A percentile compares a stretch with the other conserved stretches of the same genome.
Conservation (phyloP, 2,888 invertebrate species). For the Xestoiulus laeticollis region DNA sequence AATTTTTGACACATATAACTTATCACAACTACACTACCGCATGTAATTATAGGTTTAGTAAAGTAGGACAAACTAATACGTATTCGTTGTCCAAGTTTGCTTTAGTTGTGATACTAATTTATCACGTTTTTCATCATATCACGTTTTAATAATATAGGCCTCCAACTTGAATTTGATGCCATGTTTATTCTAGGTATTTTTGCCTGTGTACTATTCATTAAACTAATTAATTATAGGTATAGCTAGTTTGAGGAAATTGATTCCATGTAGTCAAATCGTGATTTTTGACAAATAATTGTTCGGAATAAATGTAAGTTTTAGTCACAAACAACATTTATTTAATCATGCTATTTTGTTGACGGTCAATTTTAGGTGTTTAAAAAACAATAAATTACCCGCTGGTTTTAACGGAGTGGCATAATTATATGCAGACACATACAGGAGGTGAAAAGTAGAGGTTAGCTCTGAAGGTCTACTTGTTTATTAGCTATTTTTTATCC, state of each 20-base stretch:
- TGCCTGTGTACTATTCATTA: not conserved
- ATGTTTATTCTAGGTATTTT: not conserved
- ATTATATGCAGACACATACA: not conserved
- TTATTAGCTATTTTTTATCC: not conserved
- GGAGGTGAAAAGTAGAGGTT: not conserved
- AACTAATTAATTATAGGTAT: not conserved
- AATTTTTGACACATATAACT: not conserved
- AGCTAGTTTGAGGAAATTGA: not conserved
- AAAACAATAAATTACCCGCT: constrained; percentile 6
- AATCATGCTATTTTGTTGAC: not conserved
- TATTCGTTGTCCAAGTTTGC: not conserved
- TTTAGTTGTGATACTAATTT: not conserved
- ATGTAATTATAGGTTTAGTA: not conserved
- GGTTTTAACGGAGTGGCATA: not conserved
- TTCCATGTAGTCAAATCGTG: not conserved
- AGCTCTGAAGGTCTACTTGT: not conserved
- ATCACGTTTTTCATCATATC: not conserved
- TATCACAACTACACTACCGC: not conserved
- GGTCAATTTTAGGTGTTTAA: not conserved
- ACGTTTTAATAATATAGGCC: not conserved
- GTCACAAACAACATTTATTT: not conserved
- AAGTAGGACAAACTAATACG: not conserved
- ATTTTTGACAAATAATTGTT: constrained; percentile 16
- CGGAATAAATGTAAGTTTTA: not conserved
- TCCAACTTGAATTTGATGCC: not conserved